Percentiles rank a stretch among this genome's conserved stretches.
Conservation (phyloP, 2,888 invertebrate genomes). For the Lithophane leautieri region DNA sequence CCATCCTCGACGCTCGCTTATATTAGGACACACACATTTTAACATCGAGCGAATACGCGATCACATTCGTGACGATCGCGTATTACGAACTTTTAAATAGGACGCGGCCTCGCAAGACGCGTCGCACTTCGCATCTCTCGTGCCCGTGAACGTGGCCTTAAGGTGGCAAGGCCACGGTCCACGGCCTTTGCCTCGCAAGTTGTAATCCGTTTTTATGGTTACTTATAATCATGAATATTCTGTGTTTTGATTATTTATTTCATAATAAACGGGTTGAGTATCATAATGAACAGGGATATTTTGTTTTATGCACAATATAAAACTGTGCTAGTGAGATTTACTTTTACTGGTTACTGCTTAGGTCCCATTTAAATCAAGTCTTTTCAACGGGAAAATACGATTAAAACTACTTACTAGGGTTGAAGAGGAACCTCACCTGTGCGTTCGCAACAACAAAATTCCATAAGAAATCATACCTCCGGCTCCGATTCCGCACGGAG, state of each 20-base stretch:
- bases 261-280: background rate
- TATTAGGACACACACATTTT: no score
- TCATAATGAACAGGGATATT: background rate
- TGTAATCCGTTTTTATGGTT: slow-evolving; percentile 42
- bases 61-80: no score
- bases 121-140: background rate
- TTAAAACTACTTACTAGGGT: background rate
- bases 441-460: background rate
- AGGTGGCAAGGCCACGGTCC: slow-evolving; percentile 14
- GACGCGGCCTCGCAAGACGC: background rate
- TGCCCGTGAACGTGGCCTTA: background rate
- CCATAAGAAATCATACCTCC: background rate
- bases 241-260: background rate
- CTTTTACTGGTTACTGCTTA: background rate
- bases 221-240: slow-evolving; percentile 36
- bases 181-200: slow-evolving; percentile 20
- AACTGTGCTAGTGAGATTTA: background rate
- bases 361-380: background rate
- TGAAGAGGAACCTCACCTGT: background rate
- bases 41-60: no score
- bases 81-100: no score
- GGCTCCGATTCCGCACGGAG: no score
- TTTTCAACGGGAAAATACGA: background rate
- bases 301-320: background rate
- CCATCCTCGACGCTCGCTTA: no score